A percentile compares a stretch with the other conserved stretches of the same genome.
Evolutionary conservation across 2,797 vertebrate genomes (phyloP).

Genomic region (Hippopotamyrus pictus): DNA sequence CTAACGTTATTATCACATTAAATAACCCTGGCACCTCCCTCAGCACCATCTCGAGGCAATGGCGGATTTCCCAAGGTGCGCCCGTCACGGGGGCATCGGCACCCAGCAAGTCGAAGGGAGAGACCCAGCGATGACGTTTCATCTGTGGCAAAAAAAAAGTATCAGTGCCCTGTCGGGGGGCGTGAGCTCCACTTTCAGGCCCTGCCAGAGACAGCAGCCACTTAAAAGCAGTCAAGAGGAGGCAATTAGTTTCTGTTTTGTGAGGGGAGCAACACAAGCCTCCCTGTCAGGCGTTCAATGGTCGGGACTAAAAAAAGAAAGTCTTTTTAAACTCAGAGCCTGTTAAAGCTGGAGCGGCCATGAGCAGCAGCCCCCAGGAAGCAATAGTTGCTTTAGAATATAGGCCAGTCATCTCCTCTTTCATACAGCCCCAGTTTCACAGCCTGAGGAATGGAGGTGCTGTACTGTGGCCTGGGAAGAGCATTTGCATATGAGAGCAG

Average conservation of each 20-base stretch:
- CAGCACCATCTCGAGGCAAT: neutral
- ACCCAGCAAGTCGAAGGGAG: neutral
- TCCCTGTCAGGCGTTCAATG: constrained; percentile 8
- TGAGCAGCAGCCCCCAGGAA: constrained; percentile 11
- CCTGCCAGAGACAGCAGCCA: neutral
- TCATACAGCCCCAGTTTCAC: constrained; percentile 36
- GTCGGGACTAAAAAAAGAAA: constrained; percentile 13
- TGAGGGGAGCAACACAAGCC: neutral
- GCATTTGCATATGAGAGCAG: constrained; percentile 18
- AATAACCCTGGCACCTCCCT: neutral
- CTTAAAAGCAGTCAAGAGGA: constrained; percentile 9
- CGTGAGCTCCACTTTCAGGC: neutral
- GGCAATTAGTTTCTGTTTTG: neutral
- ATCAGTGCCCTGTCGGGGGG: neutral
- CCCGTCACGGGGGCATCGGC: neutral
- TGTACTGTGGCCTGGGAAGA: neutral
- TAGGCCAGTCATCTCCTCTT: constrained; percentile 37
- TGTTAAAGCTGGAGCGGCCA: constrained; percentile 5
- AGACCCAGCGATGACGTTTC: neutral
- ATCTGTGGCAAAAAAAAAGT: neutral
- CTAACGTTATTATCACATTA: neutral
- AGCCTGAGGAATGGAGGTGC: constrained; percentile 35
- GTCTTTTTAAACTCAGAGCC: neutral
- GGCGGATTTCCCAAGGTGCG: neutral
- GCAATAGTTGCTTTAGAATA: constrained; percentile 30